Evolutionary conservation across 2,888 invertebrate genomes (phyloP).

Genomic region (Phoronis australis): DNA sequence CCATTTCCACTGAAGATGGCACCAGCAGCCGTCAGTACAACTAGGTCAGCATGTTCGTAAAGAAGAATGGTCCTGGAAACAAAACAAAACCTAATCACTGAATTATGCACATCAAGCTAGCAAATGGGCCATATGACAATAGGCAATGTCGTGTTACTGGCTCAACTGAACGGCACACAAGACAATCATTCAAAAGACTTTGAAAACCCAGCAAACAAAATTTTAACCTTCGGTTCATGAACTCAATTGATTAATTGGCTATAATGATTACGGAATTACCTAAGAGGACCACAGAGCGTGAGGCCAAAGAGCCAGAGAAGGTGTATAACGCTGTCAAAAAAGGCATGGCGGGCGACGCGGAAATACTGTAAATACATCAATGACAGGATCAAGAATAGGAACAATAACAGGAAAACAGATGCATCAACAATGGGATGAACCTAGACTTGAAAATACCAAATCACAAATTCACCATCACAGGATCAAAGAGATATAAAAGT

Average conservation of each 20-base stretch:
- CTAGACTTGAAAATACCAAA: too few relatives aligned
- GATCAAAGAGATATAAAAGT: too few relatives aligned
- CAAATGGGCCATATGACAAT: too few relatives aligned
- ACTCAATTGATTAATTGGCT: too few relatives aligned
- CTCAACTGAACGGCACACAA: background rate
- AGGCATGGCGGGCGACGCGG: slow-evolving; percentile 48
- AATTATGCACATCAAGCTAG: too few relatives aligned
- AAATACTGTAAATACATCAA: slow-evolving; percentile 42
- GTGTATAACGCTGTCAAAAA: slow-evolving; percentile 50
- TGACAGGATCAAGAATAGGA: background rate
- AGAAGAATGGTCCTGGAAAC: slow-evolving; percentile 51
- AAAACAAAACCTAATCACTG: background rate
- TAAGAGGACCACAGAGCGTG: slow-evolving; percentile 57
- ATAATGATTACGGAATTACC: too few relatives aligned
- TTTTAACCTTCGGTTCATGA: too few relatives aligned
- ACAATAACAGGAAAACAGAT: background rate
- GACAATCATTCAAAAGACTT: background rate
- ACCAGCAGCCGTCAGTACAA: slow-evolving; percentile 53
- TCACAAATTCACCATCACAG: background rate
- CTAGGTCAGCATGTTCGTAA: slow-evolving; percentile 56
- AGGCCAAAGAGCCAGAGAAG: slow-evolving; percentile 58
- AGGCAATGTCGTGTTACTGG: too few relatives aligned
- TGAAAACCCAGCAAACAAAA: background rate
- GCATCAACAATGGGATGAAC: slow-evolving; percentile 1
- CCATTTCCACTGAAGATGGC: slow-evolving; percentile 53